Conservation (phyloP, 1,140 invertebrate species). For the Temnothorax longispinosus region DNA sequence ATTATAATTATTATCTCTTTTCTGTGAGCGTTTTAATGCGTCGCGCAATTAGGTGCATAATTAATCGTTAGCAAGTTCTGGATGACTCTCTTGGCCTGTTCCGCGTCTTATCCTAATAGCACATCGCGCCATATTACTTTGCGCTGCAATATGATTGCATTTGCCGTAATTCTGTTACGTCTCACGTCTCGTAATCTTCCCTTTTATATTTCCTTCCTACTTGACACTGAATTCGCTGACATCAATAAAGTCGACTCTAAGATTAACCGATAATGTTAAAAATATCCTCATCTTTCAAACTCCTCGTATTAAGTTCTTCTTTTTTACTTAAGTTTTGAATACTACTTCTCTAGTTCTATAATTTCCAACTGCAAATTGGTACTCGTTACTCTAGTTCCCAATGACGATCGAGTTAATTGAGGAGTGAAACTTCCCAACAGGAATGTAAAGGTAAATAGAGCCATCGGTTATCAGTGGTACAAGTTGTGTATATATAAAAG, state of each 20-base stretch:
- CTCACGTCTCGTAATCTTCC: background rate
- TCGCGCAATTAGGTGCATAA: slow-evolving; percentile 38
- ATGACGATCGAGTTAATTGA: slow-evolving; percentile 33
- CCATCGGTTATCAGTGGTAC: slow-evolving; percentile 27
- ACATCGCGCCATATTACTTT: slow-evolving; percentile 6
- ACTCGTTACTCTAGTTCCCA: slow-evolving; percentile 25
- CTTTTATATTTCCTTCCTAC: background rate
- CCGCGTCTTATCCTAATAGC: slow-evolving; percentile 12
- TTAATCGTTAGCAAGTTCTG: slow-evolving; percentile 40
- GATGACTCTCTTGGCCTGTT: background rate
- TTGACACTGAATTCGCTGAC: background rate
- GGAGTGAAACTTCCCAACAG: slow-evolving; percentile 15
- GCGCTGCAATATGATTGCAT: background rate
- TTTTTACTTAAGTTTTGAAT: background rate
- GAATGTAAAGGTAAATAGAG: background rate
- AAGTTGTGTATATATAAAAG: background rate
- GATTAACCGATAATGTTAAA: background rate
- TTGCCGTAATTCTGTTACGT: background rate
- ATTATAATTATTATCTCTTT: slow-evolving; percentile 45
- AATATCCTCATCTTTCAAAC: background rate
- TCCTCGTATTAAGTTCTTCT: background rate
- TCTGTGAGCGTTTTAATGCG: slow-evolving; percentile 40
- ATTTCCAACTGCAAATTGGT: background rate
- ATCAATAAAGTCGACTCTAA: background rate
- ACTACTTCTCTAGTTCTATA: background rate